Base-by-base conservation (phyloP, 35 echinoderm and acorn worm species). In the Ophiothrix spiculata region DNA sequence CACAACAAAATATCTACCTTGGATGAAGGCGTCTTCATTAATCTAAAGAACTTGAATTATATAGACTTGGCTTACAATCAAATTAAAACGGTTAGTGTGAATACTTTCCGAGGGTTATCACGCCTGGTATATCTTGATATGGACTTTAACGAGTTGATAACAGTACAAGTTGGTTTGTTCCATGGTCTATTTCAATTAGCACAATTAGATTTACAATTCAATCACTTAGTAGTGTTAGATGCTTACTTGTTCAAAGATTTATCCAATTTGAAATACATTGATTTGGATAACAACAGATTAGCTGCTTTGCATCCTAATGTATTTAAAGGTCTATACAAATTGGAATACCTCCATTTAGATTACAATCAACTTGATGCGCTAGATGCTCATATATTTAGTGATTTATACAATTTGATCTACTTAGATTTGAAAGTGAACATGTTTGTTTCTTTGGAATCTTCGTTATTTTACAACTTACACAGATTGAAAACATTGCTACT, bases 331-430 rank as follows among this genome's bases (percentile, higher is more conserved):
- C 29, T 69, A n/a, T n/a, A 69, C 29, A 69, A 69, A 25, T 69
- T 69, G 23, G 60, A 69, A 69, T 69, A 69, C 25, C 23, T 69
- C 16, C 60, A 69, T 69, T 69, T 69, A 69, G 60, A 69, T n/a
- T 69, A 69, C 60, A 69, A 69, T 28, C 60, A 69, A 69, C 29
- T 69, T 4, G 4, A 4, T 69, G 1, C 6, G 25, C 29, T 69
- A 28, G 54, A 37, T 38, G 1, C 60, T 25, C 2, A 36, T 19
- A 1, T 35, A 56, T 28, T 29, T 35, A 14, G 25, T 36, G 56
- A 85, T 25, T 38, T 80, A 42, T 1, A 63, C 40, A 2, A 21
- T 60, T 63, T 54, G 45, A 83, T 83, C 14, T 54, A 56, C 29
- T 54, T 35, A 60, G 25, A 83, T 49, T 83, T 64, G 28, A 83